Percentiles rank a stretch among this genome's conserved stretches.
These are phyloP conservation scores for Dendrolimus punctatus DNA, from an alignment of 1,140 invertebrate species.

Conservation along the genomic window DNA sequence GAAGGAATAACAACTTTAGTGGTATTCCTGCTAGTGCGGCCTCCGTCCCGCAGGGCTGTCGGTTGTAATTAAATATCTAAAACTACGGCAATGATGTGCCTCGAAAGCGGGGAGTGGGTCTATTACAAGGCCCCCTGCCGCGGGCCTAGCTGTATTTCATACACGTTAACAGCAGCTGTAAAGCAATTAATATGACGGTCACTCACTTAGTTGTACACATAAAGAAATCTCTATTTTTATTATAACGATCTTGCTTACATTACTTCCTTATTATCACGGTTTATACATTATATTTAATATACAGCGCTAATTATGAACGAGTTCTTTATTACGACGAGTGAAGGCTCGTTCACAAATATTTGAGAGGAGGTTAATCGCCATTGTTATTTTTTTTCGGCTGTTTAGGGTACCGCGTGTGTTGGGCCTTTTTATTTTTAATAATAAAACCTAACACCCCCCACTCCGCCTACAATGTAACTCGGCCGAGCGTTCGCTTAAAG, in stretches of 20 bases:
- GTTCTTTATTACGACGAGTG: constrained; percentile 45
- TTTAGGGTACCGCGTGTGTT: constrained; percentile 25
- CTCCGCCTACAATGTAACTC: constrained; percentile 4
- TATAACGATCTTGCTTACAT: constrained; percentile 56
- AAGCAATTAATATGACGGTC: constrained; percentile 46
- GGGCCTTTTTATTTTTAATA: background rate
- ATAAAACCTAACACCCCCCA: constrained; percentile 12
- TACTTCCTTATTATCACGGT: constrained; percentile 59
- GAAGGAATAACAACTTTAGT: constrained; percentile 44
- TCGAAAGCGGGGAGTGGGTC: background rate
- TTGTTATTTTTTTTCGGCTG: constrained; percentile 37
- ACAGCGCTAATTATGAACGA: constrained; percentile 56
- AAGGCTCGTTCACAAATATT: constrained; percentile 38
- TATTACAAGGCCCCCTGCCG: constrained; percentile 26
- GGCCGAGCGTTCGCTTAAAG: constrained; percentile 1
- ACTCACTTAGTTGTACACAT: constrained; percentile 54
- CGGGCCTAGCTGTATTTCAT: constrained; percentile 36
- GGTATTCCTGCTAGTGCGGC: constrained; percentile 18
- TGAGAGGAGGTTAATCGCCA: constrained; percentile 44
- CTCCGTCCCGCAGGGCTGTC: no score
- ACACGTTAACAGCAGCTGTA: constrained; percentile 36
- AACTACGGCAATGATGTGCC: background rate
- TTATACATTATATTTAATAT: constrained; percentile 52
- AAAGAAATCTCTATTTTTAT: constrained; percentile 56
- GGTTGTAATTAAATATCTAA: background rate